Evolutionary conservation across 1,140 invertebrate genomes (phyloP).

Genomic region (Hypsibius dujardini): DNA sequence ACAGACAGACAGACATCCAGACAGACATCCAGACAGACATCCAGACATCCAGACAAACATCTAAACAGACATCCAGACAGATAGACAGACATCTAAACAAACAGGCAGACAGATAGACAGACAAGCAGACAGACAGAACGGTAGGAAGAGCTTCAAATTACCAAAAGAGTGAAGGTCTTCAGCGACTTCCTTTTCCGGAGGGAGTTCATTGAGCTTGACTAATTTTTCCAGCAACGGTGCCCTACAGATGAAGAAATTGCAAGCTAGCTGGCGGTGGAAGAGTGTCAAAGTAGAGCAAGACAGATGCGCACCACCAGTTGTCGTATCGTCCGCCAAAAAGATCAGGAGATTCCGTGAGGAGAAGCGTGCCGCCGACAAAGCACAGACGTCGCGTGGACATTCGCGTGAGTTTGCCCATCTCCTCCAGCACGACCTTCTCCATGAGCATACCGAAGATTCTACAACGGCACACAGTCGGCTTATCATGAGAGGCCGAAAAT

Average conservation of each 20-base stretch:
- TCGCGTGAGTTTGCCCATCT: neutral
- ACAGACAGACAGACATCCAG: too few relatives aligned
- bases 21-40: too few relatives aligned
- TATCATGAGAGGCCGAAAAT: neutral
- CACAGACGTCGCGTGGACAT: neutral
- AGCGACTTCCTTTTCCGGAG: neutral
- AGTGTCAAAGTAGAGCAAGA: too few relatives aligned
- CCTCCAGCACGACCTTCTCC: neutral
- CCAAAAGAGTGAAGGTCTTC: constrained; percentile 13
- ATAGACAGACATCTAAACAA: too few relatives aligned
- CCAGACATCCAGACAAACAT: too few relatives aligned
- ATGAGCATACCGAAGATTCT: constrained; percentile 2
- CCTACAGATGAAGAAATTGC: too few relatives aligned
- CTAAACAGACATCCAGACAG: too few relatives aligned
- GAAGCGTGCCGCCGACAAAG: neutral
- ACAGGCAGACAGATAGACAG: too few relatives aligned
- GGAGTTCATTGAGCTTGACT: neutral
- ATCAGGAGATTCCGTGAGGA: neutral
- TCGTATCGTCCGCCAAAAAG: constrained; percentile 1
- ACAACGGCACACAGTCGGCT: neutral
- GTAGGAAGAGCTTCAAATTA: too few relatives aligned
- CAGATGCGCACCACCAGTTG: neutral
- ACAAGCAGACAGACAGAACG: too few relatives aligned
- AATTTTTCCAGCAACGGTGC: neutral
- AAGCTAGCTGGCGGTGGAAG: too few relatives aligned